Conservation (phyloP, 2,113 vertebrate species). For the Mesocricetus auratus region DNA sequence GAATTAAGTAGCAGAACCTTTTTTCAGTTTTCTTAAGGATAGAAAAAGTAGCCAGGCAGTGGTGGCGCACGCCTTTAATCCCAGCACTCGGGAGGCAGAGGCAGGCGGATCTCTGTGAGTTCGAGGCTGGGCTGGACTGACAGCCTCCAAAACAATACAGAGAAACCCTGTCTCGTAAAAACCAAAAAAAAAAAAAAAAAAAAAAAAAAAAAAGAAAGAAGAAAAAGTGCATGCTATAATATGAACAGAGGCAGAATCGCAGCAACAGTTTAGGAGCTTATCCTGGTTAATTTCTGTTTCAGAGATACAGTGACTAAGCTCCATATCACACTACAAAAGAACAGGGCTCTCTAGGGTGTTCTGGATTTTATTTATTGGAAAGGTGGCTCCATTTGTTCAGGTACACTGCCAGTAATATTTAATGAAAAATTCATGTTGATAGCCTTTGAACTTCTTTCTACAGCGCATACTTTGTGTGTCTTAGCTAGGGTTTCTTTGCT, state of each 20-base stretch:
- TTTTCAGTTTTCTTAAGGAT: slow-evolving; percentile 17
- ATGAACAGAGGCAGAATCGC: neutral
- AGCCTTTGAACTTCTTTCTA: slow-evolving; percentile 22
- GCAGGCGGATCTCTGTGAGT: no score
- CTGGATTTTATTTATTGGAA: neutral
- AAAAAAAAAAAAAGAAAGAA: no score
- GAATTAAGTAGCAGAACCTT: neutral
- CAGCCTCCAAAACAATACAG: no score
- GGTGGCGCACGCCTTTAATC: no score
- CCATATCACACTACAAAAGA: neutral
- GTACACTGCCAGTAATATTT: slow-evolving; percentile 12
- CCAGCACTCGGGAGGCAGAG: no score
- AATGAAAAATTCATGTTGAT: slow-evolving; percentile 21
- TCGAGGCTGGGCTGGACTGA: no score
- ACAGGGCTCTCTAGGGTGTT: neutral
- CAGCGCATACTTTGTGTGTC: neutral
- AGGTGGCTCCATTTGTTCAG: neutral
- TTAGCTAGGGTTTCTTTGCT: neutral
- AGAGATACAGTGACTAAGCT: neutral
- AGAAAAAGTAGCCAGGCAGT: no score
- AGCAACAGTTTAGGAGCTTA: neutral
- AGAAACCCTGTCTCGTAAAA: no score
- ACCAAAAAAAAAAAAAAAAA: no score
- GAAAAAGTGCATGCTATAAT: neutral
- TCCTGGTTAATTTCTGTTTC: neutral